phyloP scores from a whole-genome alignment of 2,113 vertebrate species.

The Orthonyx spaldingii region DNA sequence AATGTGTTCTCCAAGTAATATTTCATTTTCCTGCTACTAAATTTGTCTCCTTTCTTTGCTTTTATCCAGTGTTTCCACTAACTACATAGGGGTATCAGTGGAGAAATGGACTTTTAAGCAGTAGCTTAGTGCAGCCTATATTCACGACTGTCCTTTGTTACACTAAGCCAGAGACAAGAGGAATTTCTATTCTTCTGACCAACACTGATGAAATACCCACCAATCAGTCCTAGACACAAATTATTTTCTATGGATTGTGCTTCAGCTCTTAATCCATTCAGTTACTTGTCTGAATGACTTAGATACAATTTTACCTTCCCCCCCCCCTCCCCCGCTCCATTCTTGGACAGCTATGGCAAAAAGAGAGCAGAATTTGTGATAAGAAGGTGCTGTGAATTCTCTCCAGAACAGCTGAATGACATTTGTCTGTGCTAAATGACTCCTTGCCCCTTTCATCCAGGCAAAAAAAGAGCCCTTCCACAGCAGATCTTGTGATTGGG shows the following conservation, averaged over 20 bases:
- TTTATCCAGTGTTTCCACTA: not conserved
- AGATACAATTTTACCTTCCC: not conserved
- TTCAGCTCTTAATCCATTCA: not conserved
- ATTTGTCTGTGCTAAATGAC: not conserved
- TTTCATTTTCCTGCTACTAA: not conserved
- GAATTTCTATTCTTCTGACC: not conserved
- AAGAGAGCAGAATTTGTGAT: conserved; percentile 32
- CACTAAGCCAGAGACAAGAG: not conserved
- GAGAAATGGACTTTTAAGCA: not conserved
- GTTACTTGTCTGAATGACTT: not conserved
- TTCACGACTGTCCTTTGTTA: accelerated
- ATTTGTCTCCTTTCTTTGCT: not conserved
- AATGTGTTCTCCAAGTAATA: not conserved
- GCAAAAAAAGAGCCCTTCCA: not conserved
- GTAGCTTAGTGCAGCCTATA: not conserved
- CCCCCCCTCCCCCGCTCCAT: accelerated
- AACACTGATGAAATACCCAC: not conserved
- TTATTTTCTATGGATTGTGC: not conserved
- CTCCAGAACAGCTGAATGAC: not conserved
- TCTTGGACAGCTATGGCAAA: not conserved
- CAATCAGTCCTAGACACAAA: not conserved
- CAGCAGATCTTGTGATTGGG: not conserved
- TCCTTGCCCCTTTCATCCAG: not conserved
- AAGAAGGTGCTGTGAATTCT: conserved; percentile 29
- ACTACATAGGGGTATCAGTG: not conserved